phyloP scores from a whole-genome alignment of 1,140 invertebrate species.

The Lamellibrachia luymesi region DNA sequence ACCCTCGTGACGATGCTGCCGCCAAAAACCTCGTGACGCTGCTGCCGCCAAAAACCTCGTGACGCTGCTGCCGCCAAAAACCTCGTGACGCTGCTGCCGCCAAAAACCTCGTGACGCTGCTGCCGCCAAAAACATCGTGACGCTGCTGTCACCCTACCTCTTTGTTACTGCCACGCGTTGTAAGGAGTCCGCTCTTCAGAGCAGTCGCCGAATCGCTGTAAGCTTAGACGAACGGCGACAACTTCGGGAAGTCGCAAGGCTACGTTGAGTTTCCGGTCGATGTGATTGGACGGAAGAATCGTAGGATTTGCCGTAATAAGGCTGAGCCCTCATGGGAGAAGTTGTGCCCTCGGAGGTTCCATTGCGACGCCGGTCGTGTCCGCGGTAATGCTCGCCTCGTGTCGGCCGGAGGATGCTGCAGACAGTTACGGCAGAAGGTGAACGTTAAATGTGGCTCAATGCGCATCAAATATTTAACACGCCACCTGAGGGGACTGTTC shows the following conservation, averaged over 20 bases:
- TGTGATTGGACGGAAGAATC: neutral
- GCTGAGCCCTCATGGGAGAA: neutral
- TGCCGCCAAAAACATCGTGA: neutral
- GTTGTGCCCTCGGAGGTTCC: neutral
- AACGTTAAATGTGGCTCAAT: neutral
- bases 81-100: no score
- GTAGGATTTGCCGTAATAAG: neutral
- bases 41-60: no score
- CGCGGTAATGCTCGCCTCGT: neutral
- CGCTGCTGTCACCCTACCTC: neutral
- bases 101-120: neutral
- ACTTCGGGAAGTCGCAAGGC: neutral
- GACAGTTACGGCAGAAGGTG: neutral
- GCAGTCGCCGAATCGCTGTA: neutral
- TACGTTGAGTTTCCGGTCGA: neutral
- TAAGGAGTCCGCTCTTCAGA: neutral
- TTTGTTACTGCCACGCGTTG: neutral
- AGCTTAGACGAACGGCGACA: neutral
- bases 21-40: no score
- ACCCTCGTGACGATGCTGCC: neutral
- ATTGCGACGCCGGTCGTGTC: neutral
- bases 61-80: no score
- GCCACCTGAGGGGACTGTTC: neutral
- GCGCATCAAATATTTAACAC: neutral
- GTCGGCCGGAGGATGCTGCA: neutral